Evolutionary conservation across 2,888 invertebrate species (phyloP).

Genomic region (Euzetes globulus): DNA sequence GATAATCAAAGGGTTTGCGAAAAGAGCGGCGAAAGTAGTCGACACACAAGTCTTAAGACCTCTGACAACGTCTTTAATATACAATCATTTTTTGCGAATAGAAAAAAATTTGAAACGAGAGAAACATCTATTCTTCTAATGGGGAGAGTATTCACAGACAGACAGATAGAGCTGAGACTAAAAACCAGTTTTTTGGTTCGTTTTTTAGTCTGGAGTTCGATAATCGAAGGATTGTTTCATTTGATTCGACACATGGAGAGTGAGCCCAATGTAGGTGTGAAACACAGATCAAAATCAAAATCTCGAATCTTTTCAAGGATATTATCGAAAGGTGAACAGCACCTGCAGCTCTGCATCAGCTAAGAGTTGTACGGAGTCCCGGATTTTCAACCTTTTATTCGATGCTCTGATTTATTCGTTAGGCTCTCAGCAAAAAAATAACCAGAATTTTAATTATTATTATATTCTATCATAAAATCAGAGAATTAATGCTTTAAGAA

Average conservation of each 20-base stretch:
- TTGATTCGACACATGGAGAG: constrained; percentile 15
- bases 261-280: constrained; percentile 17
- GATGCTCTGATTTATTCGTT: too few species aligned
- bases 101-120: neutral
- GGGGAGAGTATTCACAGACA: neutral
- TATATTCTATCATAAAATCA: too few species aligned
- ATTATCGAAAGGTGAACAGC: constrained; percentile 6
- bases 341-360: neutral
- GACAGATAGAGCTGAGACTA: neutral
- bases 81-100: neutral
- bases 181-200: constrained; percentile 4
- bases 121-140: neutral
- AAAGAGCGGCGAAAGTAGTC: constrained; percentile 14
- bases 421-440: too few species aligned
- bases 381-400: too few species aligned
- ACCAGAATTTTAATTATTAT: too few species aligned
- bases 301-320: constrained; percentile 6
- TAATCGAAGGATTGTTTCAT: constrained; percentile 21
- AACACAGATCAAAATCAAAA: neutral
- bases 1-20: constrained; percentile 6
- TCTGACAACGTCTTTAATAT: neutral
- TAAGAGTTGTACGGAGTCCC: neutral
- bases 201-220: neutral
- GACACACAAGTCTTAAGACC: neutral
- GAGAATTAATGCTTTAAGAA: too few species aligned